These are phyloP conservation scores for Philaethria dido DNA, from an alignment of 2,888 invertebrate genomes.

Conservation along the genomic window DNA sequence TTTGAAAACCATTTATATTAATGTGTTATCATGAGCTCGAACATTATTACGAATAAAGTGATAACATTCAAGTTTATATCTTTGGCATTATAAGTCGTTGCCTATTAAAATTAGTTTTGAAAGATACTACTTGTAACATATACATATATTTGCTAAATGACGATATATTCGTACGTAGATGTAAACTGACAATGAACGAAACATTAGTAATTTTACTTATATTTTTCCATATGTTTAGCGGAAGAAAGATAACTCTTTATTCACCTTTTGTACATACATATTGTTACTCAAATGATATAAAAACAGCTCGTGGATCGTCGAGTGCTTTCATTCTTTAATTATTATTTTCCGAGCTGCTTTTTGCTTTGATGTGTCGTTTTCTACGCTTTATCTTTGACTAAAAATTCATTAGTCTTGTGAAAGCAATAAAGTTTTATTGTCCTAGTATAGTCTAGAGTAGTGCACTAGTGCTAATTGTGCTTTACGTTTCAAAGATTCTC, in stretches of 20 bases:
- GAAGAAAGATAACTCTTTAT: conserved; percentile 58
- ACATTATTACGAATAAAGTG: conserved; percentile 72
- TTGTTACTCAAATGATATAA: conserved; percentile 2
- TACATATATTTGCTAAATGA: conserved; percentile 18
- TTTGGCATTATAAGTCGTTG: conserved; percentile 40
- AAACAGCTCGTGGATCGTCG: background rate
- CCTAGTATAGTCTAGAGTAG: conserved; percentile 79
- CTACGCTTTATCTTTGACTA: conserved; percentile 27
- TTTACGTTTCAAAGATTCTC: conserved; percentile 45
- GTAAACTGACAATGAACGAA: conserved; percentile 30
- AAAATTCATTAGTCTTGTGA: conserved; percentile 52
- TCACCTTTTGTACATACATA: background rate
- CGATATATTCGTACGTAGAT: conserved; percentile 20
- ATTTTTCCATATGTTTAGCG: conserved; percentile 49
- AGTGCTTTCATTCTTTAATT: background rate
- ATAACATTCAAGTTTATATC: conserved; percentile 70
- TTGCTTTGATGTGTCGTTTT: background rate
- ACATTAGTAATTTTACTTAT: conserved; percentile 21
- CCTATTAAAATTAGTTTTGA: conserved; percentile 36
- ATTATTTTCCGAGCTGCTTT: background rate
- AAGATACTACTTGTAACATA: conserved; percentile 38
- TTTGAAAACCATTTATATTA: conserved; percentile 80
- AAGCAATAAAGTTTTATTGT: conserved; percentile 76
- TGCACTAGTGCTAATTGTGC: conserved; percentile 65
- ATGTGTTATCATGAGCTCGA: conserved; percentile 69